Conservation (phyloP, 2,113 vertebrate species). For the Anseranas semipalmata region DNA sequence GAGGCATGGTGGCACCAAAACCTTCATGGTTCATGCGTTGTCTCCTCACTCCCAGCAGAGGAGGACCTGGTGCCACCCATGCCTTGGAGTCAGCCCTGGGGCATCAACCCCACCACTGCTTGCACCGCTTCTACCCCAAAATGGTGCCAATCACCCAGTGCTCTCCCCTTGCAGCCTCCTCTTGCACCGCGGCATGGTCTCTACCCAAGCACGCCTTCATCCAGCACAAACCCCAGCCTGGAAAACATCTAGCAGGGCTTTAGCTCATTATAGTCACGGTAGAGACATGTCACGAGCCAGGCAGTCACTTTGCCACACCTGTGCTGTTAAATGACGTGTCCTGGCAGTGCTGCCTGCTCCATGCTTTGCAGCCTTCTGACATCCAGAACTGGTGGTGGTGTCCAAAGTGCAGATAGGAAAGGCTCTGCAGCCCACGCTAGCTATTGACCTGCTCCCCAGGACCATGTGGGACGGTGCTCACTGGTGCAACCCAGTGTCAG, state of each 20-base stretch:
- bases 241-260: neutral
- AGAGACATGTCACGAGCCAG: neutral
- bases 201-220: neutral
- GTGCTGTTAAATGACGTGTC: accelerated
- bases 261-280: neutral
- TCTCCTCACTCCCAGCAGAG: neutral
- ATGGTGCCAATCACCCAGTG: neutral
- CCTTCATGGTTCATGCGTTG: neutral
- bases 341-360: neutral
- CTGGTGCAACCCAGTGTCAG: neutral
- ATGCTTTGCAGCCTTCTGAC: neutral
- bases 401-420: neutral
- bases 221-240: neutral
- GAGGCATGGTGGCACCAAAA: neutral
- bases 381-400: neutral
- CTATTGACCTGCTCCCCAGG: neutral
- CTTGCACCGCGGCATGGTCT: accelerated
- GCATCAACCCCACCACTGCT: neutral
- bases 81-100: neutral
- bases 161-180: neutral
- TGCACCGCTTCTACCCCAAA: neutral
- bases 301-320: neutral
- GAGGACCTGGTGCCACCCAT: neutral
- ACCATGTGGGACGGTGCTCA: neutral
- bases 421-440: accelerated